Percentiles rank a stretch among this genome's conserved stretches.
Evolutionary conservation across 2,888 invertebrate genomes (phyloP).

Genomic region (Acleris cristana): DNA sequence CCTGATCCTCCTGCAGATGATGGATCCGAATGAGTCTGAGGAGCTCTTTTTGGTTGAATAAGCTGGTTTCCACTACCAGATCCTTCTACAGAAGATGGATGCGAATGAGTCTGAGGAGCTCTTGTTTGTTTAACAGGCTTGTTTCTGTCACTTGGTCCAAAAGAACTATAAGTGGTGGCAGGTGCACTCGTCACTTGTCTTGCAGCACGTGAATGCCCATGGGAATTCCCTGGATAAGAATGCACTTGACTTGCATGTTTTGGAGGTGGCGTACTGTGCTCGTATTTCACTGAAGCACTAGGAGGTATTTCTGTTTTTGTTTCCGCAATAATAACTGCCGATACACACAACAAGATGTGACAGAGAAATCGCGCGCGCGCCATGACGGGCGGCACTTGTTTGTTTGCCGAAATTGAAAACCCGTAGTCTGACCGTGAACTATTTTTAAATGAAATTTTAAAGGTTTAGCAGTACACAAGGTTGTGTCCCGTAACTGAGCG

Average conservation of each 20-base stretch:
- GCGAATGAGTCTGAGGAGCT: too few species aligned
- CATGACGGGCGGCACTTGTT: slow-evolving; percentile 19
- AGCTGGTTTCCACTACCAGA: too few species aligned
- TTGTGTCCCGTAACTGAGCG: too few species aligned
- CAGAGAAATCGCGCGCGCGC: slow-evolving; percentile 9
- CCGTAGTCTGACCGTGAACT: slow-evolving; percentile 23
- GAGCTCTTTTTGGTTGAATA: too few species aligned
- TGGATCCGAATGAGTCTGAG: neutral
- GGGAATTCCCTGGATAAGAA: neutral
- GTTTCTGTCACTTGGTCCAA: neutral
- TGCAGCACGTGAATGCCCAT: neutral
- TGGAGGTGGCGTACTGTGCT: neutral
- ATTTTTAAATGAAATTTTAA: neutral
- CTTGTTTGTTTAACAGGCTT: neutral
- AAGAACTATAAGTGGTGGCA: neutral
- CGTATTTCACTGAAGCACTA: neutral
- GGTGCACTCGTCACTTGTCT: slow-evolving; percentile 2
- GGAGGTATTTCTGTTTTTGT: slow-evolving; percentile 1
- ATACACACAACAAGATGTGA: slow-evolving; percentile 13
- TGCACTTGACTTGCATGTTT: neutral
- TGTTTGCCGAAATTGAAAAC: neutral
- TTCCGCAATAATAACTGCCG: slow-evolving; percentile 15
- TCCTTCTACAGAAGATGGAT: too few species aligned
- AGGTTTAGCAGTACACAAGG: too few species aligned
- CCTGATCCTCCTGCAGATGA: neutral